A percentile compares a stretch with the other conserved stretches of the same genome.
Conservation (phyloP, 1,140 invertebrate species). For the Lepidurus packardi region DNA sequence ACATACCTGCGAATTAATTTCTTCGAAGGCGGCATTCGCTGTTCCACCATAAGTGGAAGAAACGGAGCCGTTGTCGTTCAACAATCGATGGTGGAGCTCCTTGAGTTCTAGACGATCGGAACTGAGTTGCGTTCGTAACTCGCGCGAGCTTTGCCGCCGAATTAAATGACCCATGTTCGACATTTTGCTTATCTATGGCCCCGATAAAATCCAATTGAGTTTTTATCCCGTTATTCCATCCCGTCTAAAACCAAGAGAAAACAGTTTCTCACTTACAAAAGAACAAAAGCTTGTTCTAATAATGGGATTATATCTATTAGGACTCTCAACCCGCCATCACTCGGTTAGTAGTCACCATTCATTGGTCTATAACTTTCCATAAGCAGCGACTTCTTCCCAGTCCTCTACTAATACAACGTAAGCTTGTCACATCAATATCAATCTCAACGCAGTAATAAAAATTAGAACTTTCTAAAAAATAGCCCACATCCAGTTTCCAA, state of each 20-base stretch:
- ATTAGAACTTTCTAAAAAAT: too few species aligned
- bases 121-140: constrained; percentile 71
- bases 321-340: too few species aligned
- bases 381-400: too few species aligned
- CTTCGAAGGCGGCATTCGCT: constrained; percentile 72
- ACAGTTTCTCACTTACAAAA: neutral
- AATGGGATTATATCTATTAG: too few species aligned
- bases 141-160: constrained; percentile 74
- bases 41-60: constrained; percentile 60
- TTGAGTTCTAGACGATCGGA: constrained; percentile 78
- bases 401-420: too few species aligned
- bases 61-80: constrained; percentile 54
- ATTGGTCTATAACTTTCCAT: too few species aligned
- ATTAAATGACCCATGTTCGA: constrained; percentile 82
- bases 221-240: constrained; percentile 11
- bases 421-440: too few species aligned
- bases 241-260: neutral
- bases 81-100: constrained; percentile 70
- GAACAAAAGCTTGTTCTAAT: neutral
- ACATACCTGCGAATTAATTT: constrained; percentile 55
- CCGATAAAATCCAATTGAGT: neutral
- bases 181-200: constrained; percentile 50
- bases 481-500: too few species aligned
- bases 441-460: too few species aligned
- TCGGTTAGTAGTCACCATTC: too few species aligned